Percentiles rank a stretch among this genome's conserved stretches.
Conservation (phyloP, 1,140 invertebrate species). For the Coelopa frigida region DNA sequence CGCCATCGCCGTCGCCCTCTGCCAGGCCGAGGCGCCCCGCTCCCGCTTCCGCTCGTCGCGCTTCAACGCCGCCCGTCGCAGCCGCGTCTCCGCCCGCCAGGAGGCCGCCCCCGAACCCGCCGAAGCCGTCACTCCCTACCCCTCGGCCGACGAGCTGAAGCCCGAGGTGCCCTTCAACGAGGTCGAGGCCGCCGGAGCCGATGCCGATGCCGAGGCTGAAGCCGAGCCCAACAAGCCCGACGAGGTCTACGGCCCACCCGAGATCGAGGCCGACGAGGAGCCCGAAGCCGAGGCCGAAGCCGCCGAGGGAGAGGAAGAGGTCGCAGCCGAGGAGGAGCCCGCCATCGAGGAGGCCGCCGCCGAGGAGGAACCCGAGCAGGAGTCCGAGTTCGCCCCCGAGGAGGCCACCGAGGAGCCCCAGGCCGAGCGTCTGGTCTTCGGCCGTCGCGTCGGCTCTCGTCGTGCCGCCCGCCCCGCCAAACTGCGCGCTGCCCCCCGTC, state of each 20-base stretch:
- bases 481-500: neutral
- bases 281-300: conserved; percentile 7
- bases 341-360: conserved; percentile 6
- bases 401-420: neutral
- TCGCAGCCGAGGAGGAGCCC: conserved; percentile 14
- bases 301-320: conserved; percentile 11
- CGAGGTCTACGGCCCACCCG: conserved; percentile 31
- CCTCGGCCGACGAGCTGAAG: conserved; percentile 30
- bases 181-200: conserved; percentile 16
- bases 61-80: conserved; percentile 1
- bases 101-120: conserved; percentile 5
- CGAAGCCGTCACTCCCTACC: conserved; percentile 27
- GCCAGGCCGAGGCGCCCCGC: conserved; percentile 12
- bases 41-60: conserved; percentile 2
- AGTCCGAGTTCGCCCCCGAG: neutral
- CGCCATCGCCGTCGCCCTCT: conserved; percentile 8
- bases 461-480: conserved; percentile 1
- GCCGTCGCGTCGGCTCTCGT: conserved; percentile 4
- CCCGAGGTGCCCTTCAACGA: conserved; percentile 19
- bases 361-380: neutral
- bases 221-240: conserved; percentile 18
- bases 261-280: conserved; percentile 14
- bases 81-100: conserved; percentile 12
- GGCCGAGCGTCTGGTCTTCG: neutral
- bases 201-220: conserved; percentile 6